A percentile compares a stretch with the other conserved stretches of the same genome.
These are phyloP conservation scores for Bombycilla garrulus DNA, from an alignment of 2,113 vertebrate species.

Conservation along the genomic window DNA sequence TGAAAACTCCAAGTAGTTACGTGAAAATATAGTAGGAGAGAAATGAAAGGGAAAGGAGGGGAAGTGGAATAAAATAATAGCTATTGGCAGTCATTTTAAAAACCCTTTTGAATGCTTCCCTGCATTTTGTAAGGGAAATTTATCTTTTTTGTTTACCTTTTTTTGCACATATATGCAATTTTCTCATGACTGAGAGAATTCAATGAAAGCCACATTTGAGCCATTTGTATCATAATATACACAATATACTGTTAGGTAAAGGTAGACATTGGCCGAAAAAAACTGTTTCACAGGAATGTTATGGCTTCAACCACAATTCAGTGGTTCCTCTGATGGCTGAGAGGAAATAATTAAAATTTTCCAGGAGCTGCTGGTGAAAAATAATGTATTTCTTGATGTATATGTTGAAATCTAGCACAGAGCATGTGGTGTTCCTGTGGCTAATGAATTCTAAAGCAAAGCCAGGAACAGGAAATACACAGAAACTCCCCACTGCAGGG, in stretches of 20 bases:
- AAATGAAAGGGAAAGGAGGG: background rate
- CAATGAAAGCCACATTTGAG: background rate
- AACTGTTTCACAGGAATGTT: background rate
- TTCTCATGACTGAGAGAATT: background rate
- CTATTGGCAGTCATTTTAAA: background rate
- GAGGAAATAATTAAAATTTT: background rate
- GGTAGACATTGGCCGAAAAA: background rate
- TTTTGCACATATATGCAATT: background rate
- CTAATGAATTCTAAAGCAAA: slow-evolving; percentile 24
- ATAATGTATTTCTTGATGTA: background rate
- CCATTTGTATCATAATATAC: background rate
- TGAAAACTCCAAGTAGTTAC: background rate
- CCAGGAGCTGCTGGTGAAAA: background rate
- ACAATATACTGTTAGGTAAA: background rate
- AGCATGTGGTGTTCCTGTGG: background rate
- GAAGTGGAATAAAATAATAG: background rate
- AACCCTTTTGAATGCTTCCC: background rate
- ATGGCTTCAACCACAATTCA: background rate
- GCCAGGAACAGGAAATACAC: slow-evolving; percentile 10
- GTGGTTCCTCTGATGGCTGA: background rate
- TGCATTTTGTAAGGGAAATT: background rate
- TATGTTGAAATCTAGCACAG: background rate
- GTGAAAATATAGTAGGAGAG: background rate
- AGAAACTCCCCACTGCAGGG: slow-evolving; percentile 72
- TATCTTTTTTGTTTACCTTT: background rate